Conservation (phyloP, 1,140 invertebrate genomes). For the Chrysopa pallens region DNA sequence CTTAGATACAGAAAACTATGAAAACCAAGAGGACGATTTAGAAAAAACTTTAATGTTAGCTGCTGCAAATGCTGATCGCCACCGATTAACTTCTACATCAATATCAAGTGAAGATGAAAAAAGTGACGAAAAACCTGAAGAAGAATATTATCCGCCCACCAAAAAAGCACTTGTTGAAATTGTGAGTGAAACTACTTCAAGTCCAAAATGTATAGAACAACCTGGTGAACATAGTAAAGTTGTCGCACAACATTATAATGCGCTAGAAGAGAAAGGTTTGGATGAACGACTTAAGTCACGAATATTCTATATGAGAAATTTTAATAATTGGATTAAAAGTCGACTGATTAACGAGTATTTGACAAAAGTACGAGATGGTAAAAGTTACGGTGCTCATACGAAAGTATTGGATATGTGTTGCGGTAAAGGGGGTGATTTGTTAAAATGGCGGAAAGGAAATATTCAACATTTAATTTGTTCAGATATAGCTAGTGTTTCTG, state of each 20-base stretch:
- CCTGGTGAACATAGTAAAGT: conserved; percentile 28
- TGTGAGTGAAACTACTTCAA: not conserved
- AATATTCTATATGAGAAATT: conserved; percentile 87
- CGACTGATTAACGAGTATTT: conserved; percentile 71
- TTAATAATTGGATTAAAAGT: conserved; percentile 98
- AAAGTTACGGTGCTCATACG: conserved; percentile 33
- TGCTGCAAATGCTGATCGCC: conserved; percentile 18
- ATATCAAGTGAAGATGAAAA: not conserved
- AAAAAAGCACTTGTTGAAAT: conserved; percentile 2
- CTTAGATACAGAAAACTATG: too few species aligned
- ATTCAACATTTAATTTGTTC: conserved; percentile 80
- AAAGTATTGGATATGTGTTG: conserved; percentile 59
- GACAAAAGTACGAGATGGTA: conserved; percentile 38
- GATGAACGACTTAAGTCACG: conserved; percentile 63
- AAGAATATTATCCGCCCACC: not conserved
- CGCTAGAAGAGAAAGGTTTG: conserved; percentile 61
- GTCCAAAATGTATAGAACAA: not conserved
- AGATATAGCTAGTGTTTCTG: conserved; percentile 84
- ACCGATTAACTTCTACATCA: conserved; percentile 9
- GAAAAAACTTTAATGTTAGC: conserved; percentile 18
- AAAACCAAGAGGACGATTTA: conserved; percentile 12
- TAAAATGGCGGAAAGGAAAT: conserved; percentile 81
- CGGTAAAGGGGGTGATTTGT: conserved; percentile 93
- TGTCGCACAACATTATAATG: conserved; percentile 75
- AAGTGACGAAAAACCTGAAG: conserved; percentile 3